A percentile compares a stretch with the other conserved stretches of the same genome.
Conservation (phyloP, 64 coral and sea anemone genomes). For the Stylophora pistillata region DNA sequence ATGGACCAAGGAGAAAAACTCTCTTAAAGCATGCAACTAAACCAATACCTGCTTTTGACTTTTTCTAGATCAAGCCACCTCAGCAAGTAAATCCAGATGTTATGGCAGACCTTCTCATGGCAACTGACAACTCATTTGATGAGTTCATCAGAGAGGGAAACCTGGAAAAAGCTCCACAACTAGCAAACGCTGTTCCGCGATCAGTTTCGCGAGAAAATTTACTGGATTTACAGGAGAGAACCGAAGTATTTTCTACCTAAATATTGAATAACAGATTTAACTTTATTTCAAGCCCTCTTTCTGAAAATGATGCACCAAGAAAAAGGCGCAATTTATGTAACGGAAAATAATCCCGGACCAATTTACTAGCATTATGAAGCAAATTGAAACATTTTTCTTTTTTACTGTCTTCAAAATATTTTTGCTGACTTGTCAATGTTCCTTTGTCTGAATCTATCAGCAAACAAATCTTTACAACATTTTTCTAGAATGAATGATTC, state of each 20-base stretch:
- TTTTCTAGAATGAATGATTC: no score
- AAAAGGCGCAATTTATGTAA: no score
- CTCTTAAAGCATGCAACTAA: background rate
- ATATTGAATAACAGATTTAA: no score
- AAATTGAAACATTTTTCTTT: no score
- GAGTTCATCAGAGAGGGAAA: background rate
- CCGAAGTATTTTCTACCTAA: background rate
- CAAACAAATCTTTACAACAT: no score
- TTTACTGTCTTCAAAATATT: no score
- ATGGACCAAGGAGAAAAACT: background rate
- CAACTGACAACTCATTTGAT: background rate
- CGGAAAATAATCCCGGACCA: no score
- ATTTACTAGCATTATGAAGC: no score
- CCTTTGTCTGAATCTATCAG: no score
- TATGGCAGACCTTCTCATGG: background rate
- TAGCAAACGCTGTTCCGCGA: slow-evolving; percentile 7
- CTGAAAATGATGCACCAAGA: no score
- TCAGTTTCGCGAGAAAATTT: background rate
- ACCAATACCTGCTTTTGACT: background rate
- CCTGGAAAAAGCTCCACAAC: background rate
- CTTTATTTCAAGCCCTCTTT: no score
- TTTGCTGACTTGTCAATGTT: no score
- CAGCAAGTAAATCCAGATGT: background rate
- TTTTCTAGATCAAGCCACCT: background rate
- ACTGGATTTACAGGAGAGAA: background rate